These are phyloP conservation scores for Oedothorax gibbosus DNA, from an alignment of 1,140 invertebrate species.

Conservation along the genomic window DNA sequence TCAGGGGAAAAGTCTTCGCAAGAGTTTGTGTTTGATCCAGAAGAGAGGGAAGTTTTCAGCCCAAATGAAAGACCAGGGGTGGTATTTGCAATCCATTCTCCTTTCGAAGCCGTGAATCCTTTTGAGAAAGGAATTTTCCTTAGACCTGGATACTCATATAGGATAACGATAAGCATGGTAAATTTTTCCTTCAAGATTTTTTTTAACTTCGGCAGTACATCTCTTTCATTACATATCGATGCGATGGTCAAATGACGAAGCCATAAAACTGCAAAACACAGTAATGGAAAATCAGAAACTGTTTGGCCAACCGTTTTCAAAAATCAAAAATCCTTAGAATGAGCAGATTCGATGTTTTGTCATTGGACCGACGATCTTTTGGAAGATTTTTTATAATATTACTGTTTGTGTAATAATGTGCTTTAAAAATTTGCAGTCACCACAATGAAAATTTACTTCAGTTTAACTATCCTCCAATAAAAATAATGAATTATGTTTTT, in stretches of 20 bases:
- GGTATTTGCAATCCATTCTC: conserved; percentile 37
- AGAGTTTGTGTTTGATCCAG: conserved; percentile 13
- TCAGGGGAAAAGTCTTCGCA: background rate
- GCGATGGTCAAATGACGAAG: too few relatives aligned
- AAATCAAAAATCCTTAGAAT: background rate
- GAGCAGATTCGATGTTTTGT: background rate
- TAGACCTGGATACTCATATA: conserved; percentile 25
- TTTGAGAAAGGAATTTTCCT: conserved; percentile 37
- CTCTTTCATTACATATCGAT: background rate
- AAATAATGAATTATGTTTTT: too few relatives aligned
- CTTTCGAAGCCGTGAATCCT: conserved; percentile 31
- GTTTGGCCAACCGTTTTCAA: background rate
- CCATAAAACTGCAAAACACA: background rate
- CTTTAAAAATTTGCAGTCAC: too few relatives aligned
- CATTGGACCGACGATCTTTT: background rate
- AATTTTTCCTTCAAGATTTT: background rate
- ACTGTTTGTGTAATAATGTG: too few relatives aligned
- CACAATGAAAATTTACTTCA: too few relatives aligned
- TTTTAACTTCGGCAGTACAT: background rate
- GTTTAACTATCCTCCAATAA: too few relatives aligned
- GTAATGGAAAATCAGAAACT: background rate
- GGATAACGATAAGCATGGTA: conserved; percentile 21
- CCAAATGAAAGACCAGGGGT: background rate
- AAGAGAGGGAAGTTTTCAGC: conserved; percentile 7
- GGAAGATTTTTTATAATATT: too few relatives aligned